Percentiles rank a stretch among this genome's conserved stretches.
Evolutionary conservation across 1,140 invertebrate genomes (phyloP).

Genomic region (Elymnias hypermnestra): DNA sequence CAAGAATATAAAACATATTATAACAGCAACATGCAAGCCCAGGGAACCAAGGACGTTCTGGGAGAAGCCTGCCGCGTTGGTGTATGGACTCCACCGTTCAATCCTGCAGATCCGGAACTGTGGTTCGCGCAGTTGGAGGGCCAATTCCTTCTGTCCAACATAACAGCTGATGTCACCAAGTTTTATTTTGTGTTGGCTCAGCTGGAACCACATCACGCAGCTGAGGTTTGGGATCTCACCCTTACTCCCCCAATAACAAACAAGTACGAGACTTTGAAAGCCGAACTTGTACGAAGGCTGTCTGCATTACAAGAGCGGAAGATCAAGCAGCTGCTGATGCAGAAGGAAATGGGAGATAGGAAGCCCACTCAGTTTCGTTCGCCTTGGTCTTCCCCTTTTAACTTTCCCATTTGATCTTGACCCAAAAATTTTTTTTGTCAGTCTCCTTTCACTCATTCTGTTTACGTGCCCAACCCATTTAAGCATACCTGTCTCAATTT

Average conservation of each 20-base stretch:
- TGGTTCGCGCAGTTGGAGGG: slow-evolving; percentile 20
- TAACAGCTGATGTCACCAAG: slow-evolving; percentile 8
- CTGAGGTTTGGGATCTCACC: background rate
- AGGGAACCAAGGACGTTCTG: too few relatives aligned
- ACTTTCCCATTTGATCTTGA: too few relatives aligned
- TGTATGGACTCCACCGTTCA: slow-evolving; percentile 14
- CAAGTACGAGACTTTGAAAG: background rate
- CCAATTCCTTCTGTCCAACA: slow-evolving; percentile 6
- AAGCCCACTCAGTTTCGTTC: too few relatives aligned
- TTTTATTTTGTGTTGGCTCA: slow-evolving; percentile 5
- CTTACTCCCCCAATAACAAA: background rate
- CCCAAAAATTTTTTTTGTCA: too few relatives aligned
- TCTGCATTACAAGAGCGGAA: background rate
- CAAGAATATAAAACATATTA: too few relatives aligned
- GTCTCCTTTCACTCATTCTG: too few relatives aligned
- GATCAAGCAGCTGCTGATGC: background rate
- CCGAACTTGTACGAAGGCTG: background rate
- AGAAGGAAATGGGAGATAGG: too few relatives aligned
- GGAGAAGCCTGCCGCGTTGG: too few relatives aligned
- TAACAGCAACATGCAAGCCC: too few relatives aligned
- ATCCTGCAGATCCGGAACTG: slow-evolving; percentile 12
- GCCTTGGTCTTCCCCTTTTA: too few relatives aligned
- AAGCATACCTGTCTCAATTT: too few relatives aligned
- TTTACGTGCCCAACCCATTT: too few relatives aligned
- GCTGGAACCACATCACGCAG: background rate